phyloP scores from a whole-genome alignment of 2,888 invertebrate species.

The Harpagoxenus sublaevis region DNA sequence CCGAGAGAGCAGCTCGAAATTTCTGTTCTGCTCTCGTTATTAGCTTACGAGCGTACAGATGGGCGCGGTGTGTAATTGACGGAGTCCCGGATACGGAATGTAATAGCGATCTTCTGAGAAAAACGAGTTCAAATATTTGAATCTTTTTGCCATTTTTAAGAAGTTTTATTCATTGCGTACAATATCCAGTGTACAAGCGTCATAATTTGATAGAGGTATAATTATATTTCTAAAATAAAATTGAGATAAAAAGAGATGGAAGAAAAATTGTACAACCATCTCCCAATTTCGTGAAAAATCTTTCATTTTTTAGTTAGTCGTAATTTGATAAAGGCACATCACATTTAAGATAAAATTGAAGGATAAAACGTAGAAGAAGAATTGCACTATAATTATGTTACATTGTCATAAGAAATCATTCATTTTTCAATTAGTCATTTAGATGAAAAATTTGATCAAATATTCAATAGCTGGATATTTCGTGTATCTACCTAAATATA shows the following conservation, averaged over 20 bases:
- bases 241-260: not conserved
- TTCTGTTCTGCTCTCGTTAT: slow-evolving; percentile 58
- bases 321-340: not conserved
- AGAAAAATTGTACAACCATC: not conserved
- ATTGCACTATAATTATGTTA: not conserved
- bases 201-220: not conserved
- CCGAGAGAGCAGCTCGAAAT: slow-evolving; percentile 56
- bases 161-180: too few relatives aligned
- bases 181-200: not conserved
- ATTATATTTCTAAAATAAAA: not conserved
- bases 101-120: not conserved
- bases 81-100: too few relatives aligned
- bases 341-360: not conserved
- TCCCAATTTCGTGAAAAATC: not conserved
- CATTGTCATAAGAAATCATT: not conserved
- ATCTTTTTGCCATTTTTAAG: not conserved
- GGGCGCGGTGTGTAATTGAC: not conserved
- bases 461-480: not conserved
- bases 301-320: not conserved
- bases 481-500: not conserved
- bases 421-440: not conserved
- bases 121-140: not conserved
- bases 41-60: not conserved
- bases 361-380: not conserved
- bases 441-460: not conserved